These are phyloP conservation scores for Rhodophaea formosa DNA, from an alignment of 2,888 invertebrate genomes.

Conservation along the genomic window DNA sequence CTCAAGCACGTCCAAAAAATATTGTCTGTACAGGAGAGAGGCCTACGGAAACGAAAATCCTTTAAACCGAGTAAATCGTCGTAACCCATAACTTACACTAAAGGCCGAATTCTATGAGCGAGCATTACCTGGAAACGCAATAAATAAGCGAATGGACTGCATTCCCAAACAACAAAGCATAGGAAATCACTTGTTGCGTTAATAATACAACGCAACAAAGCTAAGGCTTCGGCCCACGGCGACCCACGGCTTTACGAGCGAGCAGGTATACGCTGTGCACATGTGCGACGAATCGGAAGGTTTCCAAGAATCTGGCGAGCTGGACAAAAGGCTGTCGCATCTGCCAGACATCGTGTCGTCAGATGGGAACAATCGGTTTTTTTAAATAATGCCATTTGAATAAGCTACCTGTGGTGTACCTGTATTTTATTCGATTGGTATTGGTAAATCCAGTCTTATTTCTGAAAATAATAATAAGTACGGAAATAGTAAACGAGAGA, in stretches of 20 bases:
- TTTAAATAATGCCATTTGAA: constrained; percentile 30
- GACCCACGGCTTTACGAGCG: constrained; percentile 35
- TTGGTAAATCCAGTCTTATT: background rate
- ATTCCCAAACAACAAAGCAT: constrained; percentile 22
- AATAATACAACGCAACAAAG: constrained; percentile 11
- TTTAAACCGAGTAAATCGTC: background rate
- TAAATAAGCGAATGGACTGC: background rate
- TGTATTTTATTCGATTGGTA: constrained; percentile 27
- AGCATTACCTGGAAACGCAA: background rate
- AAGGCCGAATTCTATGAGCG: background rate
- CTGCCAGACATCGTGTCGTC: constrained; percentile 73
- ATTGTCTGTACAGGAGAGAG: background rate
- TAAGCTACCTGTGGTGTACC: constrained; percentile 52
- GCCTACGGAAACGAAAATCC: background rate
- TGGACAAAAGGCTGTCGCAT: constrained; percentile 56
- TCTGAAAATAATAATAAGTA: background rate
- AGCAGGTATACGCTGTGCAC: constrained; percentile 58
- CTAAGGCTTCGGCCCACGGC: constrained; percentile 32
- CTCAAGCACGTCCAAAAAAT: background rate
- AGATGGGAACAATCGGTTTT: constrained; percentile 45
- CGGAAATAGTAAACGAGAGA: background rate
- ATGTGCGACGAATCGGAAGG: constrained; percentile 52
- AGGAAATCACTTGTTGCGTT: constrained; percentile 22
- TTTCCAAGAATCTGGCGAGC: constrained; percentile 54
- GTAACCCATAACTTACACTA: background rate